These are phyloP conservation scores for Gymnorhina tibicen DNA, from an alignment of 2,113 vertebrate species.

Conservation along the genomic window DNA sequence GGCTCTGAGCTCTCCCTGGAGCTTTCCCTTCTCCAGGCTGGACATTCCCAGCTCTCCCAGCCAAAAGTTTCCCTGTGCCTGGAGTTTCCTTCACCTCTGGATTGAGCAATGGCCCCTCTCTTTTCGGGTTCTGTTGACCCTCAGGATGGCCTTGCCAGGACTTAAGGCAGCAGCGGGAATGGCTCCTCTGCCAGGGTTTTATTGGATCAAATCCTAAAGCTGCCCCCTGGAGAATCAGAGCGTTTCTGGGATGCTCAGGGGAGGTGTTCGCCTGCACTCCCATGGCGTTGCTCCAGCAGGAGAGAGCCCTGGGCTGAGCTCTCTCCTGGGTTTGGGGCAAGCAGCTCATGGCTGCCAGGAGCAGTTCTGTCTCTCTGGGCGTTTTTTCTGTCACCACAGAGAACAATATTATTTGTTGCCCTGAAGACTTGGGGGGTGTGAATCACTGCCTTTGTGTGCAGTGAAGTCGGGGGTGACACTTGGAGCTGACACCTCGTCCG, in stretches of 20 bases:
- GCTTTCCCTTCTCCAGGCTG: neutral
- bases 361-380: neutral
- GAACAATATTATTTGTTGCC: neutral
- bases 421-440: rapidly evolving
- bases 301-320: neutral
- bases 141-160: neutral
- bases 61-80: neutral
- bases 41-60: neutral
- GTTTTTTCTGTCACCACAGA: rapidly evolving
- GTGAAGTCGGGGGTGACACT: neutral
- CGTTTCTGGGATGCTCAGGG: neutral
- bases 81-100: neutral
- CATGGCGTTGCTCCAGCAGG: neutral
- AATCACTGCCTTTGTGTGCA: neutral
- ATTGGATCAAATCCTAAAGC: neutral
- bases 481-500: neutral
- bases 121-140: too few species aligned
- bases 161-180: neutral
- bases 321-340: neutral
- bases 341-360: rapidly evolving
- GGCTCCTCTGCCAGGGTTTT: neutral
- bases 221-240: neutral
- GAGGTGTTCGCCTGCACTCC: neutral
- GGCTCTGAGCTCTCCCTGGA: neutral
- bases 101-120: neutral